Base-by-base conservation (phyloP, 2,888 invertebrate species). In the Ectemnius lituratus region DNA sequence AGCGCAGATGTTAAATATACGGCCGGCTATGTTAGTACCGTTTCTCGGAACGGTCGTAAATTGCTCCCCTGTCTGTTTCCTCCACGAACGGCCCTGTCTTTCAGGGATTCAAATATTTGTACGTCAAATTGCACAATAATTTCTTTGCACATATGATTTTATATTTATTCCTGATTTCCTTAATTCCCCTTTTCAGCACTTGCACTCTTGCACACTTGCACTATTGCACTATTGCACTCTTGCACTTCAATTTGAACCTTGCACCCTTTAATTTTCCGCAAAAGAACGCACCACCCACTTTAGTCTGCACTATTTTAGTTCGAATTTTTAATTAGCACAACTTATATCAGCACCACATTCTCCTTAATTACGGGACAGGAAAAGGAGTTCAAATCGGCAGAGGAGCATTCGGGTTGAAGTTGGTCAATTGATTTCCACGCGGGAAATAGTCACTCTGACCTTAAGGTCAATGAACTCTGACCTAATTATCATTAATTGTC, bases 401-500 rank as follows among this genome's bases (percentile, higher is more conserved):
- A 74, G 75, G 67, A 65, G 73, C 76, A 74, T 79, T 73, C 16
- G 52, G 5, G 4, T 52, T 62, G 69, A 76, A 65, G 68, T 62
- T 68, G 61, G 75, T 81, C 82, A 75, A 84, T 86, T 84, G 74
- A 67, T 85, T 85, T 81, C 70, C 78, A 75, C 75, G 78, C 37
- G 8, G 72, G 76, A 82, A 75, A 73, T 70, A 75, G 37, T 80
- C 76, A 66, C 75, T 73, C 68, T 52, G 66, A 66, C 27, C 66
- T 71, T 67, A 67, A 63, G 66, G 37, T 37, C 71, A 58, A 61
- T 61, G 64, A 67, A 64, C 67, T 64, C 64, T 62, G 67, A 71
- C 69, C 75, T 76, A 80, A 78, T 83, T 82, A 81, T 79, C 74
- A 79, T 84, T 83, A 85, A 82, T 82, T 81, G 79, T 78, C 37